phyloP scores from a whole-genome alignment of 2,113 vertebrate species.

The Phocoena sinus region DNA sequence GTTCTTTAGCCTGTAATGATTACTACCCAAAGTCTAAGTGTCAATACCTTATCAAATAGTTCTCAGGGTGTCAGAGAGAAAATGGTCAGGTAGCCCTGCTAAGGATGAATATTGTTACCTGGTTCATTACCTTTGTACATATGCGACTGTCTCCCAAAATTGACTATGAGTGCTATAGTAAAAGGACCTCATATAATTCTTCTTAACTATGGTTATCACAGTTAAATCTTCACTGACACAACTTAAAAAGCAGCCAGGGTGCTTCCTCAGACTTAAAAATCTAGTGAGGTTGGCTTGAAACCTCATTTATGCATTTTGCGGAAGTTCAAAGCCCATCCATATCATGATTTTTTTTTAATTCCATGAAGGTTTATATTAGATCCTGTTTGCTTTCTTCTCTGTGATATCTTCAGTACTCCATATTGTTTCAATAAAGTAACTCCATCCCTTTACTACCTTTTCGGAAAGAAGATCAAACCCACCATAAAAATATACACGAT shows the following conservation, averaged over 20 bases:
- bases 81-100: neutral
- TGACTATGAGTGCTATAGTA: no score
- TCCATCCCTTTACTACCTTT: neutral
- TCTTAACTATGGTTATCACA: no score
- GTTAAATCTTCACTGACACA: neutral
- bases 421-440: neutral
- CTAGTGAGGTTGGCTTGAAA: neutral
- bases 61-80: neutral
- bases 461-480: neutral
- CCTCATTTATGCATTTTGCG: neutral
- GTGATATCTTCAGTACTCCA: neutral
- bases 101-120: neutral
- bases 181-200: neutral
- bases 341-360: neutral
- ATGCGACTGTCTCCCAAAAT: neutral
- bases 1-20: neutral
- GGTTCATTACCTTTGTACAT: neutral
- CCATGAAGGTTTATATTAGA: neutral
- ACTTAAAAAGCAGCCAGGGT: no score
- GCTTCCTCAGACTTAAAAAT: neutral
- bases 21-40: neutral
- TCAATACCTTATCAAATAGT: neutral
- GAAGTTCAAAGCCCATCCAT: neutral
- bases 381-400: neutral
- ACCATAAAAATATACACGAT: neutral